Evolutionary conservation across 2,797 vertebrate species (phyloP).

Genomic region (Acipenser transmontanus): DNA sequence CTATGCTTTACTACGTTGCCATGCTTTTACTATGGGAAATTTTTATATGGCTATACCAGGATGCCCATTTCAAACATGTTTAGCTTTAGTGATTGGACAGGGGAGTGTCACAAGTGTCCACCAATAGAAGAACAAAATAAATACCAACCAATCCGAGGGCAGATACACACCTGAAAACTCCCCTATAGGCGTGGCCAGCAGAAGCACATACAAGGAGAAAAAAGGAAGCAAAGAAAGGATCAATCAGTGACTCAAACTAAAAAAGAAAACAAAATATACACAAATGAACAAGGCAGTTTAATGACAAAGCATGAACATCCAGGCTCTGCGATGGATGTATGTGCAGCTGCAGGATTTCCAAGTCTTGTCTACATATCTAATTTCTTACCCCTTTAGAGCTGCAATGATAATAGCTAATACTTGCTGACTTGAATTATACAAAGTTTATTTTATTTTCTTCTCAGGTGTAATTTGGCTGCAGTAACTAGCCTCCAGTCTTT

Average conservation of each 20-base stretch:
- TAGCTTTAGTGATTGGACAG: constrained; percentile 28
- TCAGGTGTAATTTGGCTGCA: too few species aligned
- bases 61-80: too few species aligned
- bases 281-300: constrained; percentile 39
- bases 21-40: too few species aligned
- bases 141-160: constrained; percentile 51
- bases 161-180: constrained; percentile 99
- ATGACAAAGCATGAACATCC: constrained; percentile 45
- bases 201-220: constrained; percentile 67
- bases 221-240: constrained; percentile 59
- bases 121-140: constrained; percentile 27
- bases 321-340: constrained; percentile 26
- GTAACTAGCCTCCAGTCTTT: too few species aligned
- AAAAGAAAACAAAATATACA: constrained; percentile 12
- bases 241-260: constrained; percentile 69
- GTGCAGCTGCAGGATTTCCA: constrained; percentile 5
- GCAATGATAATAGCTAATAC: too few species aligned
- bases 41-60: too few species aligned
- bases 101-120: constrained; percentile 47
- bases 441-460: too few species aligned
- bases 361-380: too few species aligned
- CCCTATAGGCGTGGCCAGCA: constrained; percentile 81
- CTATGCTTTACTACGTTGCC: too few species aligned
- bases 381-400: too few species aligned
- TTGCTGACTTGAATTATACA: too few species aligned